These are phyloP conservation scores for Oxygymnocypris stewartii DNA, from an alignment of 2,113 vertebrate species.

Conservation along the genomic window DNA sequence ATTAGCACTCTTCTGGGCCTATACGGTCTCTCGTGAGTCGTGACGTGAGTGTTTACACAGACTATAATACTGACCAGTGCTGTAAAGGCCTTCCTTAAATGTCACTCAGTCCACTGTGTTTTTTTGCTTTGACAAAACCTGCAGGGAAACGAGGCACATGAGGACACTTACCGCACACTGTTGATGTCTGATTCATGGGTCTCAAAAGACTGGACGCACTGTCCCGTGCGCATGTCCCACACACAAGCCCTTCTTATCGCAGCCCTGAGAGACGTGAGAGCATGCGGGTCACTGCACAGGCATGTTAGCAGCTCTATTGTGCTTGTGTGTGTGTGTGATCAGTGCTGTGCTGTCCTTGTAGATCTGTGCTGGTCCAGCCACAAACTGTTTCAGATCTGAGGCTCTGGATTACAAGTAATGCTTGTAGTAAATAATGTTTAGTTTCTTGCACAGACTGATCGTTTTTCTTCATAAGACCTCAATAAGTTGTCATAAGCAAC, in stretches of 20 bases:
- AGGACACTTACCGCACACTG: conserved; percentile 87
- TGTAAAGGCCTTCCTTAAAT: not conserved
- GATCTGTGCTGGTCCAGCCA: not conserved
- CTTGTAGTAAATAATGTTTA: not conserved
- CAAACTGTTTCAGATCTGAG: not conserved
- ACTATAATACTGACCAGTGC: conserved; percentile 1
- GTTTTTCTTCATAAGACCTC: not conserved
- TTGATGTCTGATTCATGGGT: conserved; percentile 98
- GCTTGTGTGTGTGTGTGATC: conserved; percentile 3
- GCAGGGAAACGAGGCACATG: not conserved
- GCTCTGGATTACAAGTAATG: not conserved
- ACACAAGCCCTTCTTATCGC: conserved; percentile 98
- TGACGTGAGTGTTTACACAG: not conserved
- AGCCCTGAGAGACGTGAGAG: conserved; percentile 77
- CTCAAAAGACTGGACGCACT: conserved; percentile 97
- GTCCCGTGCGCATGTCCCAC: conserved; percentile 98
- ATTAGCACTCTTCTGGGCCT: not conserved
- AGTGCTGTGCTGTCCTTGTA: too few species aligned
- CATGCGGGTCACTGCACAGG: conserved; percentile 17
- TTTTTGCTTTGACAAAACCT: not conserved
- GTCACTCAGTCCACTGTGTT: not conserved
- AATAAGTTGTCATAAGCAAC: not conserved
- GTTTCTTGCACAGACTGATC: not conserved
- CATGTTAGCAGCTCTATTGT: conserved; percentile 9
- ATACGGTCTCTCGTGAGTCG: not conserved